Base-by-base conservation (phyloP, 1,140 invertebrate genomes). In the Delia radicum region DNA sequence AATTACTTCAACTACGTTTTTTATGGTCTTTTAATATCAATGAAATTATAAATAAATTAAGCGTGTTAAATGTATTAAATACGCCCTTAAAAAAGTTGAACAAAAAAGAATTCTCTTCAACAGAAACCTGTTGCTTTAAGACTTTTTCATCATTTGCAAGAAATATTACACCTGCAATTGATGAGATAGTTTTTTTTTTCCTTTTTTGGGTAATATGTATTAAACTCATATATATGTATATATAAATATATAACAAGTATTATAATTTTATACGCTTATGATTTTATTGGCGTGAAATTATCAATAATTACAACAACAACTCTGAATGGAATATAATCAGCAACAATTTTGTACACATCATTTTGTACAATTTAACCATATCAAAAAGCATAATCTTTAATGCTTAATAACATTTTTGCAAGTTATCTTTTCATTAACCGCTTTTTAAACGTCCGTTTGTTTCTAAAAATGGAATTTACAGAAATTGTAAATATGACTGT, bases 41-140 rank as follows among this genome's bases (percentile, higher is more conserved):
- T 69, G 65, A 33, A 69, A 69, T 69, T 69, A 69, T 69, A 69
- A 69, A 69, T 69, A 69, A 37, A 69, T 69, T 69, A 69, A 69
- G 65, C 65, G 65, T 69, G 65, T 69, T 69, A 69, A 69, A 69
- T 69, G 29, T 69, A 69, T 69, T 69, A 69, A 69, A 55, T 33
- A 69, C 65, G 65, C 65, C 65, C 65, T 42, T 3, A 10, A 10
- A 5, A 42, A 42, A 42, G 3, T 42, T 42, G n/a, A n/a, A 42
- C 37, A 42, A 42, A 42, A 42, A 42, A n/a, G n/a, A 15, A 42
- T 42, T 5, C 37, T 15, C 37, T 42, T 33, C 31, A 33, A 15
- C 7, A 42, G n/a, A 42, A 42, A 42, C 4, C 31, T 10, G 31
- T 10, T 48, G 15, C n/a, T 48, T 48, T 48, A 15, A 48, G 31